These are phyloP conservation scores for Ectemnius lituratus DNA, from an alignment of 2,888 invertebrate species.

Conservation along the genomic window DNA sequence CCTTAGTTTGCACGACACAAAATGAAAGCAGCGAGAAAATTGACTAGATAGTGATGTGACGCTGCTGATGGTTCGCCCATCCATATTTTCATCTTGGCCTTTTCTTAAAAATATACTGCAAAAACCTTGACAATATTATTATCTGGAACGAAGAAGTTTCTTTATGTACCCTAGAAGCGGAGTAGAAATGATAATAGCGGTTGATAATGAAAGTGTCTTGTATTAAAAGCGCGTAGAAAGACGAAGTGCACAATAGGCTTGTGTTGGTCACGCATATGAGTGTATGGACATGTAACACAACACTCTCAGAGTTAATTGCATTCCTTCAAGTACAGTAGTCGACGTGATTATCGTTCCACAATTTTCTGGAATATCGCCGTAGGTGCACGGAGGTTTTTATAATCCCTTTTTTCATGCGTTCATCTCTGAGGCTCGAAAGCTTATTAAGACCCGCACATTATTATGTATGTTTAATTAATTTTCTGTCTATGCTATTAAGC, in stretches of 20 bases:
- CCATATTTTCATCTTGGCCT: slow-evolving; percentile 12
- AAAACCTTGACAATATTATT: slow-evolving; percentile 33
- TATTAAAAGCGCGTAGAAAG: slow-evolving; percentile 31
- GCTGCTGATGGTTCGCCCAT: too few relatives aligned
- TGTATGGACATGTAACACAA: neutral
- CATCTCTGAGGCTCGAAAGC: too few relatives aligned
- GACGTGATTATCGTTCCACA: slow-evolving; percentile 16
- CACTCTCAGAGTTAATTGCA: slow-evolving; percentile 39
- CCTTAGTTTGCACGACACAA: too few relatives aligned
- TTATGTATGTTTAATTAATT: too few relatives aligned
- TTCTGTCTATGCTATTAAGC: too few relatives aligned
- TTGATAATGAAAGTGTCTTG: slow-evolving; percentile 43
- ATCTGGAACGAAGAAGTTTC: slow-evolving; percentile 31
- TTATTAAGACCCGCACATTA: too few relatives aligned
- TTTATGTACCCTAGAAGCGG: slow-evolving; percentile 23
- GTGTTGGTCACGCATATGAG: neutral
- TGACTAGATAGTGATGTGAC: too few relatives aligned
- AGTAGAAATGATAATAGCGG: slow-evolving; percentile 21
- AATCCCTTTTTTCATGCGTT: neutral
- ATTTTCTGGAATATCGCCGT: slow-evolving; percentile 28
- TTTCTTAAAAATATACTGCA: slow-evolving; percentile 22
- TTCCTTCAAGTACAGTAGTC: slow-evolving; percentile 22
- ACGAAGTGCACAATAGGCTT: slow-evolving; percentile 19
- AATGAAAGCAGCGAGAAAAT: too few relatives aligned
- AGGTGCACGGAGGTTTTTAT: slow-evolving; percentile 11